Conservation (phyloP, 2,113 vertebrate species). For the Noturus placidus region DNA sequence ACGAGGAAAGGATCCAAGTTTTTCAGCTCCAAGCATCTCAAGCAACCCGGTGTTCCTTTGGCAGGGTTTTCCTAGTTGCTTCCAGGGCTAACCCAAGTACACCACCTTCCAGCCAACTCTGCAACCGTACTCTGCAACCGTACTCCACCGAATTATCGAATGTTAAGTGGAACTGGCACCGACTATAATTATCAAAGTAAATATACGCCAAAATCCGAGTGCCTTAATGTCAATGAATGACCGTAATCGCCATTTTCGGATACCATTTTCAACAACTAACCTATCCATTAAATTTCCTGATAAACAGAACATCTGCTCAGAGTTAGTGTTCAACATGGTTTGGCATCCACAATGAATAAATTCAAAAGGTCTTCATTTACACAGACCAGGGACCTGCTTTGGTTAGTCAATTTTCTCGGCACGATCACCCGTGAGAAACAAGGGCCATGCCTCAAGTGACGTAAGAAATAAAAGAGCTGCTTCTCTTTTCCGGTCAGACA, state of each 20-base stretch:
- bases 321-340: not conserved
- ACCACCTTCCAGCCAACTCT: constrained; percentile 20
- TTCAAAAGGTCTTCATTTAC: not conserved
- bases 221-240: not conserved
- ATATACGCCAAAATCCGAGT: not conserved
- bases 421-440: constrained; percentile 7
- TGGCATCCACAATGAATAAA: not conserved
- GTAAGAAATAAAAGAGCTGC: not conserved
- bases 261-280: not conserved
- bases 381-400: not conserved
- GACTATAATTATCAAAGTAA: constrained; percentile 16
- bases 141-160: constrained; percentile 29
- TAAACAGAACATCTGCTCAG: constrained; percentile 21
- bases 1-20: constrained; percentile 63
- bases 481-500: not conserved
- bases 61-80: constrained; percentile 17
- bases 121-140: constrained; percentile 18
- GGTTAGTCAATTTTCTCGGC: not conserved
- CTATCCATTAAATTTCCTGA: not conserved
- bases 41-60: constrained; percentile 52
- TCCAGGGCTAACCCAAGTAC: constrained; percentile 18
- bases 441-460: not conserved
- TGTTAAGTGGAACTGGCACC: constrained; percentile 31
- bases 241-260: not conserved
- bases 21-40: constrained; percentile 54